Conservation (phyloP, 2,113 vertebrate species). For the Sterrhoptilus dennistouni region DNA sequence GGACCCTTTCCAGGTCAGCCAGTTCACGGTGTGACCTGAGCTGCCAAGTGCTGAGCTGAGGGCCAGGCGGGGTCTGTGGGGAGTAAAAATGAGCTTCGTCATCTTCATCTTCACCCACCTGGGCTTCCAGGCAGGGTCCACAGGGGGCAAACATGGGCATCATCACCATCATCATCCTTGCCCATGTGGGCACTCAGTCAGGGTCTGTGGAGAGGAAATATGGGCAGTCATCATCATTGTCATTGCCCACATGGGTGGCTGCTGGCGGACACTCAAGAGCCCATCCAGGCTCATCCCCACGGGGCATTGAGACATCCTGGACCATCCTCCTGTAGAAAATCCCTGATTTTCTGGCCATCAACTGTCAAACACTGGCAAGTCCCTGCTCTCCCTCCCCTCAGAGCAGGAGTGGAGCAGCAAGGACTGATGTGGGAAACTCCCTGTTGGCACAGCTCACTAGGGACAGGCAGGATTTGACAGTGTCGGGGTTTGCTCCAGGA, state of each 20-base stretch:
- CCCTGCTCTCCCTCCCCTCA: not conserved
- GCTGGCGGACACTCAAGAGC: fast-evolving
- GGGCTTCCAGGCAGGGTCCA: not conserved
- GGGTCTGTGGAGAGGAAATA: not conserved
- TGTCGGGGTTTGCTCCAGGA: not conserved
- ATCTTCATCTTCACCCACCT: not conserved
- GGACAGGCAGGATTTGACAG: not conserved
- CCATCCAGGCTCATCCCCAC: not conserved
- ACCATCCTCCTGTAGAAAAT: not conserved
- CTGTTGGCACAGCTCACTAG: not conserved
- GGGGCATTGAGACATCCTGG: not conserved
- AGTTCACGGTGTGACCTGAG: not conserved
- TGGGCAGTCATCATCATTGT: not conserved
- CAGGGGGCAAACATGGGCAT: not conserved
- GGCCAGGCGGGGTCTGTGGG: fast-evolving
- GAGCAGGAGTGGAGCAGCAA: not conserved
- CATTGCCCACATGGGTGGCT: fast-evolving
- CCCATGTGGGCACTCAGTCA: too few species aligned
- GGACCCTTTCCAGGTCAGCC: not conserved
- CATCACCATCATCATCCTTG: not conserved
- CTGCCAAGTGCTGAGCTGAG: not conserved
- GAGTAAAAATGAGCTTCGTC: not conserved
- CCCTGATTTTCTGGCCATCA: not conserved
- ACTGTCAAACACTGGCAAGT: not conserved
- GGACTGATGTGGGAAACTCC: not conserved